Percentiles rank a stretch among this genome's conserved stretches.
Evolutionary conservation across 2,113 vertebrate genomes (phyloP).

Genomic region (Macrotis lagotis): DNA sequence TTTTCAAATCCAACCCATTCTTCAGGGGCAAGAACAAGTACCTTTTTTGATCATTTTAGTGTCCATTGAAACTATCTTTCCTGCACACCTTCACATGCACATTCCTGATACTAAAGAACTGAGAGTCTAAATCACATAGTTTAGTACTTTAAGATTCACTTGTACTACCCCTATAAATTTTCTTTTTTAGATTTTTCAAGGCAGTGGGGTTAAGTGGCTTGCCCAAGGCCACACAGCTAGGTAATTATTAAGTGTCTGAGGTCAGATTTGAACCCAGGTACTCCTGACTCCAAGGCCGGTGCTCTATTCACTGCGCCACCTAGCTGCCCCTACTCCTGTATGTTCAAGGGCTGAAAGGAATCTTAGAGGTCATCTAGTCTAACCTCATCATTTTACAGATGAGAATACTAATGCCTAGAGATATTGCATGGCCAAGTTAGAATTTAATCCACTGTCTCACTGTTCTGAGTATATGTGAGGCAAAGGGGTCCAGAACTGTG

Average conservation of each 20-base stretch:
- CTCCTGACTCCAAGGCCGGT: too few relatives aligned
- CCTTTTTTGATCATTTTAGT: neutral
- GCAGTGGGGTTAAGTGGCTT: too few relatives aligned
- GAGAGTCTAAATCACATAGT: neutral
- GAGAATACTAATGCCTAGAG: neutral
- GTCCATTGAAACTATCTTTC: neutral
- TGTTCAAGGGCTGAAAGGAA: neutral
- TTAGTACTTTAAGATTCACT: neutral
- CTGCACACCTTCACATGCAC: neutral
- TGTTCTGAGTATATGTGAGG: neutral
- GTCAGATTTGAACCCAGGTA: too few relatives aligned
- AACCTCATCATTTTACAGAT: neutral
- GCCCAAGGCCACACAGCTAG: too few relatives aligned
- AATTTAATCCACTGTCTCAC: neutral
- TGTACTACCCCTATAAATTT: neutral
- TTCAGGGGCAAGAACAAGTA: neutral
- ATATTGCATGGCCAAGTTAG: neutral
- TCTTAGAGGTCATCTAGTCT: neutral
- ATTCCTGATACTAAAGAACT: neutral
- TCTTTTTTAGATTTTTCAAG: too few relatives aligned
- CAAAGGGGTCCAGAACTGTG: neutral
- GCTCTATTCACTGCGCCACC: too few relatives aligned
- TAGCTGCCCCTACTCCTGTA: too few relatives aligned
- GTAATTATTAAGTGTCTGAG: too few relatives aligned
- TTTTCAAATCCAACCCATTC: neutral